phyloP scores from a whole-genome alignment of 1,140 invertebrate genomes.

The Metopolophium dirhodum region DNA sequence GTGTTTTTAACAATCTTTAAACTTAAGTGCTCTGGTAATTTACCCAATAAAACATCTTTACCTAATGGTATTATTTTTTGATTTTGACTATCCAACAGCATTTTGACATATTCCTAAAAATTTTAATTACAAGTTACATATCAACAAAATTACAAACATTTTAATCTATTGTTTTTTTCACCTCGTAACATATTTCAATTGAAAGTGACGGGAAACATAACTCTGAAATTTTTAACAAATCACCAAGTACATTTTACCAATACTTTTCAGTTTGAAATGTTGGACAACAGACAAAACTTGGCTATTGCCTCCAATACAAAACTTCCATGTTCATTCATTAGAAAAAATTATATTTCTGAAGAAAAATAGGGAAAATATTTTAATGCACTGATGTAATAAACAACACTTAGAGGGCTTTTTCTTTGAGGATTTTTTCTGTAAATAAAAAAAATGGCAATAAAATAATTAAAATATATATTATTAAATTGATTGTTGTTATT shows the following conservation, averaged over 20 bases:
- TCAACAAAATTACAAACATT: not conserved
- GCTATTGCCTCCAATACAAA: constrained; percentile 48
- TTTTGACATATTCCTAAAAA: constrained; percentile 43
- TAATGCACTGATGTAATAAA: not conserved
- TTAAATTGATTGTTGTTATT: not conserved
- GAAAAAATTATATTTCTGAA: not conserved
- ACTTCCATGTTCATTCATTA: constrained; percentile 21
- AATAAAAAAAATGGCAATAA: not conserved
- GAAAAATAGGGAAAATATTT: constrained; percentile 47
- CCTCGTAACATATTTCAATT: constrained; percentile 39
- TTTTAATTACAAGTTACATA: not conserved
- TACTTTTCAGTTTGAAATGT: constrained; percentile 38
- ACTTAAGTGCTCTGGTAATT: constrained; percentile 10
- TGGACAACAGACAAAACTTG: constrained; percentile 47
- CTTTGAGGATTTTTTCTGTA: constrained; percentile 33
- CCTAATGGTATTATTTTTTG: constrained; percentile 40
- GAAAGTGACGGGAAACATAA: constrained; percentile 46
- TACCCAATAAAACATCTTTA: constrained; percentile 38
- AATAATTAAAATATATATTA: not conserved
- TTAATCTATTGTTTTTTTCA: not conserved
- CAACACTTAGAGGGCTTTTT: not conserved
- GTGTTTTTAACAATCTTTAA: constrained; percentile 38
- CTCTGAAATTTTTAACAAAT: constrained; percentile 49
- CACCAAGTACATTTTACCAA: constrained; percentile 44
- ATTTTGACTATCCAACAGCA: constrained; percentile 16